These are phyloP conservation scores for Fregetta grallaria DNA, from an alignment of 2,113 vertebrate species.

Conservation along the genomic window DNA sequence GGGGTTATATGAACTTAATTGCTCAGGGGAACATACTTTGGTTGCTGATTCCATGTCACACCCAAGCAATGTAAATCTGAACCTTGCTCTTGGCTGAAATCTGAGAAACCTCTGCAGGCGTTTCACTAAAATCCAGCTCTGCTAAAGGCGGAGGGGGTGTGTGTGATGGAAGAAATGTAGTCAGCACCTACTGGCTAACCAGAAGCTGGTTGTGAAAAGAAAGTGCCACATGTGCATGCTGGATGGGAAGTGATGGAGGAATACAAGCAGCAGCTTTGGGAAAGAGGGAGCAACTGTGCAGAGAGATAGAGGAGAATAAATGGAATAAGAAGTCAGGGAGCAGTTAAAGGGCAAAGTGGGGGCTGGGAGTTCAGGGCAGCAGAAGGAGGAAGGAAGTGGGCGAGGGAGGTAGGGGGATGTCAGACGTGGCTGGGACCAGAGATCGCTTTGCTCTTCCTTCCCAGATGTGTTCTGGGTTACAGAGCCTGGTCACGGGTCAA, in stretches of 20 bases:
- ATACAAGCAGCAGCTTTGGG: background rate
- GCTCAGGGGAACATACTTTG: conserved; percentile 27
- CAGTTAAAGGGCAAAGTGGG: background rate
- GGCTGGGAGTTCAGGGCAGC: background rate
- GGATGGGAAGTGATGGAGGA: background rate
- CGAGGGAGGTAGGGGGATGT: background rate
- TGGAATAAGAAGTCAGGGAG: background rate
- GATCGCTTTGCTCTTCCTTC: background rate
- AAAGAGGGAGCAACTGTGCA: background rate
- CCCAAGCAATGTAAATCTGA: conserved; percentile 29
- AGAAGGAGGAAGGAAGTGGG: background rate
- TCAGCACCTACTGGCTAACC: background rate
- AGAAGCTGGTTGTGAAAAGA: background rate
- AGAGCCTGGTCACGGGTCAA: background rate
- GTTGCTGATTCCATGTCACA: conserved; percentile 45
- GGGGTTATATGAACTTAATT: background rate
- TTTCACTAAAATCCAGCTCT: conserved; percentile 14
- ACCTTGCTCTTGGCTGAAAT: conserved; percentile 39
- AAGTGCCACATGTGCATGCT: background rate
- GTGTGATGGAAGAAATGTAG: background rate
- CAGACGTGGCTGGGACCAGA: background rate
- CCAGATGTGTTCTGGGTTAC: conserved; percentile 19
- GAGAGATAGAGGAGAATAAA: background rate
- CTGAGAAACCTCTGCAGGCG: background rate
- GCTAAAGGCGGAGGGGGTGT: background rate